These are phyloP conservation scores for Cydia amplana DNA, from an alignment of 1,140 invertebrate genomes.

Conservation along the genomic window DNA sequence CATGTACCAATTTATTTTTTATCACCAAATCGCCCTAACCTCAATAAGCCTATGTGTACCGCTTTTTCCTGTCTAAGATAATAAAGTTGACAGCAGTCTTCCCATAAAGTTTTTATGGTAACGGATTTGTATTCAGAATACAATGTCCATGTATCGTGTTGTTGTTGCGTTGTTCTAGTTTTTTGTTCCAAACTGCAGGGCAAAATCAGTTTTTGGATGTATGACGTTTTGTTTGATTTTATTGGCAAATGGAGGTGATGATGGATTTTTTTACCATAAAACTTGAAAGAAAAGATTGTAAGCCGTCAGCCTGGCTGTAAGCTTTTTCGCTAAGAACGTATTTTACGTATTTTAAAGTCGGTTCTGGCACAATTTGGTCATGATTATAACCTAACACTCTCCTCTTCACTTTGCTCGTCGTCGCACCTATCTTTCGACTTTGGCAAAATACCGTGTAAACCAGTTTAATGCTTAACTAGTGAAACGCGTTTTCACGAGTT, in stretches of 20 bases:
- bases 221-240: neutral
- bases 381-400: too few species aligned
- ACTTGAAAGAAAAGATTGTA: too few species aligned
- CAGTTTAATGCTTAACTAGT: too few species aligned
- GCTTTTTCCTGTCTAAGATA: slow-evolving; percentile 14
- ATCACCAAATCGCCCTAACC: neutral
- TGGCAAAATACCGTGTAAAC: too few species aligned
- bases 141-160: slow-evolving; percentile 2
- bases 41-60: neutral
- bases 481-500: too few species aligned
- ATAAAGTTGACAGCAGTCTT: slow-evolving; percentile 30
- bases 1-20: neutral
- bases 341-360: too few species aligned
- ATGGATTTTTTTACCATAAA: neutral
- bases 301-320: too few species aligned
- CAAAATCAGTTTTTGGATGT: too few species aligned
- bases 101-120: slow-evolving; percentile 21
- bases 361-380: too few species aligned
- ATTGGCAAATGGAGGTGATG: neutral
- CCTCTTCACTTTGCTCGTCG: too few species aligned
- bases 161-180: slow-evolving; percentile 2
- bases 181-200: neutral
- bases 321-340: too few species aligned
- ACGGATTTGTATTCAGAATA: slow-evolving; percentile 24
- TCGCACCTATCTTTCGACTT: too few species aligned